Base-by-base conservation (phyloP, 2,113 vertebrate species). In the Cheirogaleus medius region DNA sequence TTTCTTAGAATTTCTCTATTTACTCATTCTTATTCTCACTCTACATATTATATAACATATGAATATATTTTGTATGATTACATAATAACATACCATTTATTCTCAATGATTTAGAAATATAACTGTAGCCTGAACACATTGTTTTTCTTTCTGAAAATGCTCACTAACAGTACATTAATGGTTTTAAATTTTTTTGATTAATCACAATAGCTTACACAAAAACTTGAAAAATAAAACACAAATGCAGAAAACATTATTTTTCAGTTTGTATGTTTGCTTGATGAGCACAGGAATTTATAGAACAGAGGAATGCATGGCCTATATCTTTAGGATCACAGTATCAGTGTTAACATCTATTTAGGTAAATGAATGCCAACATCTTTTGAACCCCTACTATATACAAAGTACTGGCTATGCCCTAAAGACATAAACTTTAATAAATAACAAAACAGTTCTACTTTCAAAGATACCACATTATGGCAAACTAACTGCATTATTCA, bases 201-300 rank as follows among this genome's bases (percentile, higher is more conserved):
- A 93, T 91, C 47, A 89, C 2, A 76, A 14, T 29, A 32, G 32
- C n/a, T 73, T 63, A 32, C 13, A 66, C 14, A 77, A 82, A 88
- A 39, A 78, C 66, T 88, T 68, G 80, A 95, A 88, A 90, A 95
- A 68, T 68, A 60, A 85, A 94, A 77, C 23, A 47, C 18, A 83
- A 25, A 66, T 42, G 8, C 27, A 88, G n/a, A 81, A 87, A 84
- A 29, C 37, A 64, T 17, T 91, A n/a, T 81, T n/a, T 80, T 42
- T 90, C 2, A 39, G 27, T 92, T 81, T 68, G 12, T 52, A 58
- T n/a, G 9, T 34, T 90, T 68, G 42, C 18, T 87, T 52, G 2
- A 76, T 87, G 27, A 68, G 15, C 34, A 25, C 8, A 37, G 9
- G 11, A 12, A 66, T 25, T 56, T 90, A 39, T 8, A 71, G 80